Evolutionary conservation across 2,113 vertebrate species (phyloP), one percentile per base, ranked within the genome.

Genomic region (Corythornis cristatus): DNA sequence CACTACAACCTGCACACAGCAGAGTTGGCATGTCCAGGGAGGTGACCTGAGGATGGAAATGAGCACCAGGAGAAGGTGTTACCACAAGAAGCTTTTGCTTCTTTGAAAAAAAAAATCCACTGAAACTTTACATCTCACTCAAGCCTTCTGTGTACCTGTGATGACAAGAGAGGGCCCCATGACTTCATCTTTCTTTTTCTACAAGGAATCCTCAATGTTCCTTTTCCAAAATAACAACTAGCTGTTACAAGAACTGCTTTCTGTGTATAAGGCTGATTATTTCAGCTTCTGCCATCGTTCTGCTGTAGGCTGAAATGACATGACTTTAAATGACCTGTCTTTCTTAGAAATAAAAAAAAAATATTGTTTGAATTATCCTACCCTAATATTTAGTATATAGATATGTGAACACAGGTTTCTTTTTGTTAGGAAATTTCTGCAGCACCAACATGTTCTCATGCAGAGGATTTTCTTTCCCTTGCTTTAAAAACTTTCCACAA

Each of bases 81-180:
- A 51, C 42, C 3, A 3, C 35, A 26, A 8, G 33, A 46, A 35
- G 33, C 14, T 15, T 13, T 31, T 12, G 8, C n/a, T 42, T 58
- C 23, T 65, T 45, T 54, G 45, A 8, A 74, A 70, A 51, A 70
- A 6, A 35, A 2, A 29, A 29, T 42, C 19, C 46, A 14, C 20
- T 20, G 33, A 67, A 50, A 56, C 20, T 50, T 43, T 6, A 8
- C 13, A 13, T 35, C 14, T 29, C 45, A 2, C 42, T 29, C 0
- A 0, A 66, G 28, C 15, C 12, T 33, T 86, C 57, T 51, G 35
- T 40, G 15, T 81, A 37, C 33, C 33, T 33, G 6, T 65, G 71
- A 43, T 45, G 40, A 8, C 0, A 1, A 53, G 6, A 21, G 13
- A 75, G 23, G 22, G 25, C 25, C 5, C 2, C 13, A 3, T 50